A percentile compares a stretch with the other conserved stretches of the same genome.
phyloP scores from a whole-genome alignment of 2,888 invertebrate species.

The Drosophila pullipes region DNA sequence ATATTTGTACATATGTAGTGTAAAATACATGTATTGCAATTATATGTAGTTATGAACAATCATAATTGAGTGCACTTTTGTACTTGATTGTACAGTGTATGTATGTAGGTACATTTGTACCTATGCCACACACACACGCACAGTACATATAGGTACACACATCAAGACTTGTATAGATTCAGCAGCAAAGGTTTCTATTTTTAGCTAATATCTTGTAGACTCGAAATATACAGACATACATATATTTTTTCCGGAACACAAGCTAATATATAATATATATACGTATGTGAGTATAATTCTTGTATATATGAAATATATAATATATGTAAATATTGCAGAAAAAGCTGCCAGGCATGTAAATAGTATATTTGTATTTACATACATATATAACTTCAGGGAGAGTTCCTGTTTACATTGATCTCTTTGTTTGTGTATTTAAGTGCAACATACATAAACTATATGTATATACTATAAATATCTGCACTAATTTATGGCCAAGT shows the following conservation, averaged over 20 bases:
- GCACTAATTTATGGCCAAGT: neutral
- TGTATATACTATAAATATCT: neutral
- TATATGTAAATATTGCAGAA: constrained; percentile 21
- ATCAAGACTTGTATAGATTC: constrained; percentile 27
- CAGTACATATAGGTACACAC: constrained; percentile 37
- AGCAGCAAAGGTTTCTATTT: constrained; percentile 65
- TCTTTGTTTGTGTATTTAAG: constrained; percentile 5
- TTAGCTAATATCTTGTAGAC: constrained; percentile 60
- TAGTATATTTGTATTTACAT: neutral
- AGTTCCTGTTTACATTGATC: constrained; percentile 12
- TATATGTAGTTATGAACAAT: constrained; percentile 25
- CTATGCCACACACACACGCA: constrained; percentile 11
- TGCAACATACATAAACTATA: neutral
- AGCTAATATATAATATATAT: constrained; percentile 28
- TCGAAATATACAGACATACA: constrained; percentile 27
- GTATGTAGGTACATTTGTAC: constrained; percentile 13
- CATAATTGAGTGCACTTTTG: constrained; percentile 8
- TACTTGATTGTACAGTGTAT: constrained; percentile 10
- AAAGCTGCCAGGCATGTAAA: neutral
- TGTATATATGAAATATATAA: constrained; percentile 16
- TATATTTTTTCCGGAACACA: constrained; percentile 51
- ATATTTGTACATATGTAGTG: constrained; percentile 5
- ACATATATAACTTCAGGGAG: neutral
- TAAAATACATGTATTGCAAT: constrained; percentile 8
- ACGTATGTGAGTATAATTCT: constrained; percentile 33